A percentile compares a stretch with the other conserved stretches of the same genome.
phyloP scores from a whole-genome alignment of 2,888 invertebrate species.

The Netelia virgata region DNA sequence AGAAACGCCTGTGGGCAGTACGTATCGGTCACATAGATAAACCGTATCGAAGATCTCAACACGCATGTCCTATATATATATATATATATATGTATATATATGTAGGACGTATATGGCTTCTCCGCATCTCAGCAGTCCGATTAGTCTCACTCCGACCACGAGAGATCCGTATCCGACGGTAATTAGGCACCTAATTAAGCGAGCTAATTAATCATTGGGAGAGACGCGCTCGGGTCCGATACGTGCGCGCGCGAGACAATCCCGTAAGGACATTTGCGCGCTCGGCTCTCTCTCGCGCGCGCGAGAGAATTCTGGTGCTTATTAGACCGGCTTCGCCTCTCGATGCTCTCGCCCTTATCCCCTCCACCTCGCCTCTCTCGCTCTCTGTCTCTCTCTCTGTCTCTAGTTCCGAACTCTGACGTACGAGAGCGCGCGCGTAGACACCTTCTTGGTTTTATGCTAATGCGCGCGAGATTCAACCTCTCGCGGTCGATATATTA shows the following conservation, averaged over 20 bases:
- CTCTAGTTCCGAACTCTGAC: conserved; percentile 7
- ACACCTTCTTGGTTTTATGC: conserved; percentile 25
- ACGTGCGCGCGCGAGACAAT: conserved; percentile 22
- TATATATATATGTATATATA: conserved; percentile 11
- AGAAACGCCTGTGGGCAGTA: neutral
- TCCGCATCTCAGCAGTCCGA: conserved; percentile 28
- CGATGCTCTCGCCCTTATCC: neutral
- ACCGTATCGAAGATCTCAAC: conserved; percentile 17
- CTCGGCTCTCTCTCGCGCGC: neutral
- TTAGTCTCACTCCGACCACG: conserved; percentile 58
- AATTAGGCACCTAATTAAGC: conserved; percentile 77
- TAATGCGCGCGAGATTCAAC: conserved; percentile 3
- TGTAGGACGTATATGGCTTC: conserved; percentile 13
- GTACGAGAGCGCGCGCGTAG: conserved; percentile 20
- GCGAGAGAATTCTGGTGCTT: neutral
- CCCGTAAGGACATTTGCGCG: conserved; percentile 40
- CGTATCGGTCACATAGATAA: neutral
- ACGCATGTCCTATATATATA: conserved; percentile 7
- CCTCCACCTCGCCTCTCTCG: neutral
- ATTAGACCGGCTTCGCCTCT: neutral
- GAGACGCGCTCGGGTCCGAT: conserved; percentile 15
- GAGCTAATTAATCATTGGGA: conserved; percentile 74
- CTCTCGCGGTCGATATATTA: conserved; percentile 14
- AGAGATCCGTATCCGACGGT: conserved; percentile 74
- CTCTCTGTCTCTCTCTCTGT: neutral